Percentiles rank a stretch among this genome's conserved stretches.
phyloP scores from a whole-genome alignment of 2,113 vertebrate species.

The Turnix velox region DNA sequence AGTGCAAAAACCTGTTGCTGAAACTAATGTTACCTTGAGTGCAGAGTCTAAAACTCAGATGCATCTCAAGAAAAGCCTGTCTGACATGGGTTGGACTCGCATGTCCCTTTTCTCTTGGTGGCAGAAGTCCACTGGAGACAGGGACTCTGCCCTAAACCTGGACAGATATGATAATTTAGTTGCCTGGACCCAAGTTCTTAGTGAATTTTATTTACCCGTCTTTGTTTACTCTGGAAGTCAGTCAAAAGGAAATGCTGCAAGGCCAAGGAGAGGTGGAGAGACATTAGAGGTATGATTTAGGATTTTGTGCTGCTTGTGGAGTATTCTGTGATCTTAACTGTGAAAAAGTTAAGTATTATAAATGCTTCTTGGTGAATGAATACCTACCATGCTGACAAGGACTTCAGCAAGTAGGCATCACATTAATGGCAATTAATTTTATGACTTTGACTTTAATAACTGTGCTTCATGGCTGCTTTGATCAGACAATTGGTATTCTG shows the following conservation, averaged over 20 bases:
- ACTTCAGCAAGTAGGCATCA: background rate
- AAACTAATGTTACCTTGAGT: background rate
- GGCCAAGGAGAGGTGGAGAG: background rate
- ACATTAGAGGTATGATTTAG: background rate
- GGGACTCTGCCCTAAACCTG: background rate
- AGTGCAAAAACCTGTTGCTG: background rate
- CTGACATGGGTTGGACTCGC: fast-evolving
- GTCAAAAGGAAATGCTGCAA: background rate
- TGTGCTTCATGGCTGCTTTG: slow-evolving; percentile 30
- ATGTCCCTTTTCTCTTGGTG: background rate
- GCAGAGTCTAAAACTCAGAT: background rate
- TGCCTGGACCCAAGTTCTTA: background rate
- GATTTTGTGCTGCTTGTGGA: background rate
- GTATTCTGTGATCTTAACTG: background rate
- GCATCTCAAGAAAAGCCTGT: background rate
- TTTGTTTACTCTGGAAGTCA: background rate
- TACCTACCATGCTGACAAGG: background rate
- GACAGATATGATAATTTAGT: fast-evolving
- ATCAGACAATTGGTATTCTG: slow-evolving; percentile 58
- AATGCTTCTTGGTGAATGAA: background rate
- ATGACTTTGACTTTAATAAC: slow-evolving; percentile 45
- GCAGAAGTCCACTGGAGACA: background rate
- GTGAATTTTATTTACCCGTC: background rate
- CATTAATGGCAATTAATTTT: slow-evolving; percentile 22
- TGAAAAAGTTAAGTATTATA: background rate